These are phyloP conservation scores for Nesidiocoris tenuis DNA, from an alignment of 2,888 invertebrate species.

Conservation along the genomic window DNA sequence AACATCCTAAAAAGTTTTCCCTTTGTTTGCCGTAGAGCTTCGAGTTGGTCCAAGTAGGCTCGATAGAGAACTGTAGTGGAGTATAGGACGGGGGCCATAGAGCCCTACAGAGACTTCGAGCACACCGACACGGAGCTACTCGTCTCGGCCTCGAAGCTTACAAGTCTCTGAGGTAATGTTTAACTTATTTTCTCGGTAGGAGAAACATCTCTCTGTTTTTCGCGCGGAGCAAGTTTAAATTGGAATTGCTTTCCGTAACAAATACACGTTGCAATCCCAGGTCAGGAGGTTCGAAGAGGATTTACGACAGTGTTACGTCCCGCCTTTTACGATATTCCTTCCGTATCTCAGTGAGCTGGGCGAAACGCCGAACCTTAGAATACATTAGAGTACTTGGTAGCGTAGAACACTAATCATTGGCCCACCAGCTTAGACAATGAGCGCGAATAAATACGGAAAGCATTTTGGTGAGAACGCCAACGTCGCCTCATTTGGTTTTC, in stretches of 20 bases:
- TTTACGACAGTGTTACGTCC: neutral
- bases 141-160: neutral
- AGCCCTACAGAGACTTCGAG: neutral
- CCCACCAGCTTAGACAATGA: no score
- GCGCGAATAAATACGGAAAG: no score
- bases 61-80: neutral
- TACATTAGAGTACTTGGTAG: no score
- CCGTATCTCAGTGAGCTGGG: no score
- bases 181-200: neutral
- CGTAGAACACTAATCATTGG: no score
- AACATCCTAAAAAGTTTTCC: neutral
- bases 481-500: no score
- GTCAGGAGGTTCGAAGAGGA: neutral
- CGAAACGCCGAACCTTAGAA: no score
- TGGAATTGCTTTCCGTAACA: neutral
- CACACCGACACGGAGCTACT: neutral
- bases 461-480: no score
- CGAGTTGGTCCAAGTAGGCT: neutral
- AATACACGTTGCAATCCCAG: neutral
- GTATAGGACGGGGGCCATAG: neutral
- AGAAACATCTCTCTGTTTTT: neutral
- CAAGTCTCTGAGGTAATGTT: neutral
- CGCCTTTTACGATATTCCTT: neutral
- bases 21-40: neutral
- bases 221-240: neutral